Evolutionary conservation across 2,888 invertebrate species (phyloP).

Genomic region (Blera fallax): DNA sequence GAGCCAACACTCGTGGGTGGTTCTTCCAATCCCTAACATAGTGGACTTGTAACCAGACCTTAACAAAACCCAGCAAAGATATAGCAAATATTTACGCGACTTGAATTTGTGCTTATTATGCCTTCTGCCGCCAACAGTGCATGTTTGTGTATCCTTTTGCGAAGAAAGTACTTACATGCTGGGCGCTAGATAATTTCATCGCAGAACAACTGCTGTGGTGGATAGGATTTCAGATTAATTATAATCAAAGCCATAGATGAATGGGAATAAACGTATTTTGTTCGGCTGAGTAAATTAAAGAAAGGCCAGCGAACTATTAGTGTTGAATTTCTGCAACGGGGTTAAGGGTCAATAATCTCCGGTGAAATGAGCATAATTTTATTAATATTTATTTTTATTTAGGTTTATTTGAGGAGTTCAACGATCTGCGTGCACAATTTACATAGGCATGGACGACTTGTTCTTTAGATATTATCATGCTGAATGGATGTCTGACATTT

Average conservation of each 20-base stretch:
- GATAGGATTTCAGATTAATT: constrained; percentile 30
- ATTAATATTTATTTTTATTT: too few relatives aligned
- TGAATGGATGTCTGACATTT: neutral
- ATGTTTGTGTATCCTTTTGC: constrained; percentile 7
- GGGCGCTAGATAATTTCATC: neutral
- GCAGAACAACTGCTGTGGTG: neutral
- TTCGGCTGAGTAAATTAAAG: neutral
- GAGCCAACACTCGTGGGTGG: neutral
- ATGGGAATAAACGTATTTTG: neutral
- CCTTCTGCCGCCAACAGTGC: neutral
- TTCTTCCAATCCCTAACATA: neutral
- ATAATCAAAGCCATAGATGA: neutral
- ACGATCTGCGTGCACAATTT: neutral
- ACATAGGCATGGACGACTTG: too few relatives aligned
- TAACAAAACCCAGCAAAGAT: neutral
- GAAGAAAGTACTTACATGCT: neutral
- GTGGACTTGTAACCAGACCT: constrained; percentile 30
- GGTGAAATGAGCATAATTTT: neutral
- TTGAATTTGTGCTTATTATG: constrained; percentile 10
- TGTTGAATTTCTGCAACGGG: neutral
- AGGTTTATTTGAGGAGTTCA: neutral
- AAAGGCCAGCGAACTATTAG: neutral
- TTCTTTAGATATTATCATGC: too few relatives aligned
- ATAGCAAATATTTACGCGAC: constrained; percentile 46
- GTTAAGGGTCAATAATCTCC: neutral